Evolutionary conservation across 2,888 invertebrate genomes (phyloP).

Genomic region (Parnassius mnemosyne): DNA sequence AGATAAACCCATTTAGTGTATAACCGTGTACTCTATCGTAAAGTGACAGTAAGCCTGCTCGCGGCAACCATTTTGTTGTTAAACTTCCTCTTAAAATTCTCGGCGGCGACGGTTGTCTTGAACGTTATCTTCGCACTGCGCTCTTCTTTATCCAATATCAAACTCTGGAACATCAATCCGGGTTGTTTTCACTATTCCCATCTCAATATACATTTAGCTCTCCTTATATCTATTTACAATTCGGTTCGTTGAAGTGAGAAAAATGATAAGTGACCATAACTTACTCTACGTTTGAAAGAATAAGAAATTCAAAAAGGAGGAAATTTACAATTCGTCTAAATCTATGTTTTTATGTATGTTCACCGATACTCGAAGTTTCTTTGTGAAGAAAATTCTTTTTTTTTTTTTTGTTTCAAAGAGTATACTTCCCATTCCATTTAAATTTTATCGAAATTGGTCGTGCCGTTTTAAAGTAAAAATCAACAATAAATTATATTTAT

Average conservation of each 20-base stretch:
- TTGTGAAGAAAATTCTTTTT: too few relatives aligned
- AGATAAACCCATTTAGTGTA: too few relatives aligned
- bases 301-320: too few relatives aligned
- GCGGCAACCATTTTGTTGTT: conserved; percentile 77
- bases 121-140: conserved; percentile 67
- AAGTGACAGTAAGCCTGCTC: conserved; percentile 60
- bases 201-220: background rate
- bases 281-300: too few relatives aligned
- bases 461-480: too few relatives aligned
- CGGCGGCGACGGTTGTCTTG: conserved; percentile 60
- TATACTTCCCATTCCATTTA: too few relatives aligned
- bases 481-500: too few relatives aligned
- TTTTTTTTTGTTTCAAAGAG: too few relatives aligned
- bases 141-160: conserved; percentile 67
- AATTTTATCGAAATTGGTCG: too few relatives aligned
- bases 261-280: background rate
- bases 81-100: conserved; percentile 68
- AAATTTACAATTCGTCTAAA: too few relatives aligned
- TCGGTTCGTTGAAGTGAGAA: conserved; percentile 1
- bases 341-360: too few relatives aligned
- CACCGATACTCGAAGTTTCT: too few relatives aligned
- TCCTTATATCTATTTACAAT: conserved; percentile 5
- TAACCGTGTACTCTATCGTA: conserved; percentile 2
- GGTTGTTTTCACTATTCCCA: conserved; percentile 27
- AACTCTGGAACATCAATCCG: conserved; percentile 66